A percentile compares a stretch with the other conserved stretches of the same genome.
Conservation (phyloP, 2,113 vertebrate species). For the Oreochromis aureus region DNA sequence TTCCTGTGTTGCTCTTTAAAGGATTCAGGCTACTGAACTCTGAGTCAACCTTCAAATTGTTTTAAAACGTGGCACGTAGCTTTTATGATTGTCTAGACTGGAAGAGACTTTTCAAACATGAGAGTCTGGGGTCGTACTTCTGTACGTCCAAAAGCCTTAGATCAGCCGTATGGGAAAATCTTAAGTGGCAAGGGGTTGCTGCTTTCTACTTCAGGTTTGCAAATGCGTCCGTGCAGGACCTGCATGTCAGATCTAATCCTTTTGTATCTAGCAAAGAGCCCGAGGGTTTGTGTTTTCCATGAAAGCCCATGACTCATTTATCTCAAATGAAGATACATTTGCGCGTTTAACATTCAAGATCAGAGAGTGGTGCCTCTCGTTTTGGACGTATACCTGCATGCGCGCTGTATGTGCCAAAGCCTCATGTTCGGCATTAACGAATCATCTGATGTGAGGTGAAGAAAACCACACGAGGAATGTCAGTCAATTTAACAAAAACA, state of each 20-base stretch:
- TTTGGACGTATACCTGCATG: background rate
- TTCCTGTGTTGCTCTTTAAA: background rate
- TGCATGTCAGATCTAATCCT: background rate
- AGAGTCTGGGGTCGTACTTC: background rate
- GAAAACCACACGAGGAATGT: background rate
- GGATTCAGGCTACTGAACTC: conserved; percentile 12
- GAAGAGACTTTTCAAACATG: background rate
- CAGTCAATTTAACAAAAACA: background rate
- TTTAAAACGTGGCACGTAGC: background rate
- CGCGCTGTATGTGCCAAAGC: background rate
- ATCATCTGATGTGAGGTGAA: background rate
- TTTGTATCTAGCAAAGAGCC: background rate
- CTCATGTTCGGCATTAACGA: background rate
- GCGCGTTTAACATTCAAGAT: background rate
- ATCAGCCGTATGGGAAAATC: conserved; percentile 9
- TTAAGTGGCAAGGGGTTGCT: background rate
- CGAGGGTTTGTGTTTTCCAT: background rate
- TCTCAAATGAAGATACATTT: background rate
- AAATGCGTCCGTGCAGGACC: background rate
- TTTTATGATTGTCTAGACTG: background rate
- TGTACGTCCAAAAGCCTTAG: background rate
- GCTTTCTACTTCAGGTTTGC: background rate
- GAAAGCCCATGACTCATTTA: background rate
- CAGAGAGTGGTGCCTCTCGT: background rate
- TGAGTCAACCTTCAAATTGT: conserved; percentile 4